Evolutionary conservation across 1,140 invertebrate genomes (phyloP), one percentile per base, ranked within the genome.

Genomic region (Nymphalis io): DNA sequence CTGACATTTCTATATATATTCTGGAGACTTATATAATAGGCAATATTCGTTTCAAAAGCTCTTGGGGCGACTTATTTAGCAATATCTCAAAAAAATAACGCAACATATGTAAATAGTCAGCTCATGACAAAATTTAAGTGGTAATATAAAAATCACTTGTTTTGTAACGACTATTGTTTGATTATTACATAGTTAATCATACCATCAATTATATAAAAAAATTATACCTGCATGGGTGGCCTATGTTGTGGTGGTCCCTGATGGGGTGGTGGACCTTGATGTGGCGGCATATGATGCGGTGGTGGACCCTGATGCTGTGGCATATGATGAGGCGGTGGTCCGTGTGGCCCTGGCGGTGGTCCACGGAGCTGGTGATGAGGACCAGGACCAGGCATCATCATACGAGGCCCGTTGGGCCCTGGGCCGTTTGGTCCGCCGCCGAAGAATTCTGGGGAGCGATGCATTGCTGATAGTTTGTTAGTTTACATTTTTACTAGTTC

Each of bases 181-280:
- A 33, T 4, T 4, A 6, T 33, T 4, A 8, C 1, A 33, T 8
- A n/a, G n/a, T n/a, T n/a, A n/a, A n/a, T n/a, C n/a, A n/a, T n/a
- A n/a, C n/a, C n/a, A n/a, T n/a, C n/a, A n/a, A n/a, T n/a, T n/a
- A n/a, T n/a, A n/a, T n/a, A n/a, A 33, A 18, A 46, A 8, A 46
- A 46, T 46, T n/a, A 1, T 58, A 40, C 69, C 69, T 74, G 93
- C 94, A 95, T 94, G 2, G 95, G 95, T 0, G 94, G 95, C 10
- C 95, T 95, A 70, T 95, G 94, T 79, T 94, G 89, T 58, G 92
- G 92, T 21, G 93, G 93, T 44, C 91, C 89, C 72, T 93, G 93
- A 70, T 93, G 91, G 10, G 86, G 88, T 5, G 88, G 89, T 0
- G 84, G 86, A 3, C 89, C 89, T 51, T 90, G 90, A 42, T 88